phyloP scores from a whole-genome alignment of 2,888 invertebrate genomes.

The Stenurella melanura region DNA sequence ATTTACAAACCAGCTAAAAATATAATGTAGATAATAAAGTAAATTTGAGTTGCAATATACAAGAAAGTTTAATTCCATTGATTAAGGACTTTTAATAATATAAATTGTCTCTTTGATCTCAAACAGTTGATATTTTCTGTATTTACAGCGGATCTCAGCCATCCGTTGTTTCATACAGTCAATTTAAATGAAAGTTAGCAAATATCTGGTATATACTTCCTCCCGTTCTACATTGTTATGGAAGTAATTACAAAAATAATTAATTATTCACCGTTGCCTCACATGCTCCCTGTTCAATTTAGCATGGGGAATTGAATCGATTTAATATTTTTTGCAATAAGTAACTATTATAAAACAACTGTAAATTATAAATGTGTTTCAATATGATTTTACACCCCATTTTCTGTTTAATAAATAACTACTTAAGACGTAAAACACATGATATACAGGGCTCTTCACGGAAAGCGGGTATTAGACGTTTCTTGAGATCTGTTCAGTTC shows the following conservation, averaged over 20 bases:
- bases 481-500: too few relatives aligned
- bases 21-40: background rate
- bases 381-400: too few relatives aligned
- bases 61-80: slow-evolving; percentile 18
- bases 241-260: slow-evolving; percentile 3
- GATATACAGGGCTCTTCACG: too few relatives aligned
- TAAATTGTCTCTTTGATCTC: slow-evolving; percentile 18
- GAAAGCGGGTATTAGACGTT: too few relatives aligned
- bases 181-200: slow-evolving; percentile 4
- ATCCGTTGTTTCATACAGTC: slow-evolving; percentile 12
- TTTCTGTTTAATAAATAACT: too few relatives aligned
- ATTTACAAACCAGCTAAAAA: background rate
- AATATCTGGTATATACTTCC: background rate
- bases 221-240: background rate
- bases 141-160: background rate
- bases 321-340: background rate
- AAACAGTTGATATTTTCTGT: slow-evolving; percentile 16
- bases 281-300: background rate
- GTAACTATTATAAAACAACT: background rate
- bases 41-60: background rate
- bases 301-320: background rate
- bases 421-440: too few relatives aligned
- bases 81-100: slow-evolving; percentile 26
- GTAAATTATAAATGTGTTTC: background rate
- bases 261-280: background rate